These are phyloP conservation scores for Aphelinus atriplicis DNA, from an alignment of 1,140 invertebrate species.

Conservation along the genomic window DNA sequence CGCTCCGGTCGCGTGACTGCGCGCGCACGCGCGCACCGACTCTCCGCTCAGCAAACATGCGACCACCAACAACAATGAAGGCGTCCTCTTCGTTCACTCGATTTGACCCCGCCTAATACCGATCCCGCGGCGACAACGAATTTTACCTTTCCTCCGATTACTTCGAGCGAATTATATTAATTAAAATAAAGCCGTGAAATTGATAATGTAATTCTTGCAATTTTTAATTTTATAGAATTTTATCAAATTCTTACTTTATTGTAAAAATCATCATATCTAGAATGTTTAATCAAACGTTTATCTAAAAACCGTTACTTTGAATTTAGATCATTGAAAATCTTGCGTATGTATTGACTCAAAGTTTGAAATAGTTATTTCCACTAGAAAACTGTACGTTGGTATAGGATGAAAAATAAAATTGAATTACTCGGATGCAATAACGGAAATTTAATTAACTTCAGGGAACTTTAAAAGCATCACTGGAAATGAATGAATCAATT, in stretches of 20 bases:
- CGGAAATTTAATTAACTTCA: conserved; percentile 4
- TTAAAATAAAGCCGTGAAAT: no score
- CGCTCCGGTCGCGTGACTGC: conserved; percentile 17
- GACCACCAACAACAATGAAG: conserved; percentile 6
- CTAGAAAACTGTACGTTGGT: no score
- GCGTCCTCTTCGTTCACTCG: not conserved
- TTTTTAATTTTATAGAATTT: no score
- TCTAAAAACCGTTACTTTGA: no score
- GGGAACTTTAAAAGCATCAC: not conserved
- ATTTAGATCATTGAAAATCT: no score
- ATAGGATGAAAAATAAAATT: not conserved
- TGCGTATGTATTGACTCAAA: no score
- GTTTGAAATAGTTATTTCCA: no score
- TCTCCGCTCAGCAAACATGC: not conserved
- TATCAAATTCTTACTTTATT: no score
- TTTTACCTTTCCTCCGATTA: not conserved
- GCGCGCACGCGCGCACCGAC: not conserved
- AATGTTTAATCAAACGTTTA: no score
- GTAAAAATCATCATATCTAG: no score
- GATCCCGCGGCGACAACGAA: not conserved
- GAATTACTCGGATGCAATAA: not conserved
- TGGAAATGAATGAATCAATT: conserved; percentile 44
- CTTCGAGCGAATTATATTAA: no score
- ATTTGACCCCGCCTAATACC: not conserved
- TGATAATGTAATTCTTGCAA: no score